These are phyloP conservation scores for Kryptolebias marmoratus DNA, from an alignment of 2,113 vertebrate species.

Conservation along the genomic window DNA sequence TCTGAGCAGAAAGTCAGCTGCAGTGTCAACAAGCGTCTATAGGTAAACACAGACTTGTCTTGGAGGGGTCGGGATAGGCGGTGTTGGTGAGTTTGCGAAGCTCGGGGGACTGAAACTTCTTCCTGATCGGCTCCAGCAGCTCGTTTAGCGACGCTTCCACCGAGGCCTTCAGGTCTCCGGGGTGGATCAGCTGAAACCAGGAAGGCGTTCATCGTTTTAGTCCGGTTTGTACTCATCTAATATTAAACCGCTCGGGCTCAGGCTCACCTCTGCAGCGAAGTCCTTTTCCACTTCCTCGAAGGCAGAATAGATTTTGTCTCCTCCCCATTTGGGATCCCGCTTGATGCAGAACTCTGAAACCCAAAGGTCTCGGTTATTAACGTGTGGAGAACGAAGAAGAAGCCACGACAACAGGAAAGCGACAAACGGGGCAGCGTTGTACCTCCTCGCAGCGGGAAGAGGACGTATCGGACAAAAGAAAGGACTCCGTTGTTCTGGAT, in stretches of 20 bases:
- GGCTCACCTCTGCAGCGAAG: slow-evolving; percentile 88
- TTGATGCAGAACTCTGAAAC: slow-evolving; percentile 89
- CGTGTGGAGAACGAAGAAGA: neutral
- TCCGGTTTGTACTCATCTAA: neutral
- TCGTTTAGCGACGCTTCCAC: slow-evolving; percentile 92
- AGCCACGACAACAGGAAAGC: neutral
- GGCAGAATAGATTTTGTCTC: slow-evolving; percentile 88
- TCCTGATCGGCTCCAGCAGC: slow-evolving; percentile 93
- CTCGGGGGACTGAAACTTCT: slow-evolving; percentile 89
- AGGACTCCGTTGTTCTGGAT: slow-evolving; percentile 94
- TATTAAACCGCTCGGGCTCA: neutral
- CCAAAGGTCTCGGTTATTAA: neutral
- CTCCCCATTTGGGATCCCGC: slow-evolving; percentile 94
- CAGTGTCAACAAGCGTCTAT: too few relatives aligned
- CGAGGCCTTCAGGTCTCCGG: slow-evolving; percentile 94
- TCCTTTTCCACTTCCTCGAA: slow-evolving; percentile 92
- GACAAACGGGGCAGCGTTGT: neutral
- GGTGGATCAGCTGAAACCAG: slow-evolving; percentile 85
- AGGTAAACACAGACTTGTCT: slow-evolving; percentile 85
- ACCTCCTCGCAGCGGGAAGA: slow-evolving; percentile 94
- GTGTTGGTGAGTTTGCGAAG: slow-evolving; percentile 86
- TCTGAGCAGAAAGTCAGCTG: neutral
- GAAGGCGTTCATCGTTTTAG: neutral
- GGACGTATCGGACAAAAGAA: slow-evolving; percentile 92
- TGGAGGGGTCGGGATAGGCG: slow-evolving; percentile 88